These are phyloP conservation scores for Knipowitschia caucasica DNA, from an alignment of 2,797 vertebrate species.

Conservation along the genomic window DNA sequence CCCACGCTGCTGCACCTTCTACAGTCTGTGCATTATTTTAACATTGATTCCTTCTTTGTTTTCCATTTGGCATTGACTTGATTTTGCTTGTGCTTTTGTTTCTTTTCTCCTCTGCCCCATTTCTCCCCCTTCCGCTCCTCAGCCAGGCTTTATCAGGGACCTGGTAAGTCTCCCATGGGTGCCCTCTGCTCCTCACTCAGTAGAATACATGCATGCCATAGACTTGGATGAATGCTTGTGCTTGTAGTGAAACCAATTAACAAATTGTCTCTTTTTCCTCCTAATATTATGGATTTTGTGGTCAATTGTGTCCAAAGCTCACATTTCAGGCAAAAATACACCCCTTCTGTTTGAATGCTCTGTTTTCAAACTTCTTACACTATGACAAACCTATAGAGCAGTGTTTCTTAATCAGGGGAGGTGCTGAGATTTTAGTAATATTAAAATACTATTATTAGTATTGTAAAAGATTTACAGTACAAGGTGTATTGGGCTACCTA, in stretches of 20 bases:
- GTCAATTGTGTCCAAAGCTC: too few relatives aligned
- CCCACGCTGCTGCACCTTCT: not conserved
- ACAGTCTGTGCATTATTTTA: not conserved
- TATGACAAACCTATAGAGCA: too few relatives aligned
- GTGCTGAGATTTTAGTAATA: too few relatives aligned
- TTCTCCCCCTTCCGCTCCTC: slow-evolving; percentile 75
- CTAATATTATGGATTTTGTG: too few relatives aligned
- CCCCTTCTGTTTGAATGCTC: too few relatives aligned
- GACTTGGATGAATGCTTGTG: not conserved
- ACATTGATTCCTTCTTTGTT: slow-evolving; percentile 23
- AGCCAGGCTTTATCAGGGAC: slow-evolving; percentile 99
- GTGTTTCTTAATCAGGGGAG: too few relatives aligned
- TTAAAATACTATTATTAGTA: too few relatives aligned
- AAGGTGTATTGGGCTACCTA: too few relatives aligned
- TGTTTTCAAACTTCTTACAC: too few relatives aligned
- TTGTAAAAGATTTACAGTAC: too few relatives aligned
- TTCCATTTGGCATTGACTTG: slow-evolving; percentile 45
- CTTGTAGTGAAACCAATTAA: not conserved
- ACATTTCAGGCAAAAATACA: too few relatives aligned
- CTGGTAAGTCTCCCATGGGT: slow-evolving; percentile 87
- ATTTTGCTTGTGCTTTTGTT: slow-evolving; percentile 70
- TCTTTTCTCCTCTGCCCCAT: slow-evolving; percentile 76
- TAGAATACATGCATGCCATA: slow-evolving; percentile 49
- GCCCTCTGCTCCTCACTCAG: slow-evolving; percentile 26
- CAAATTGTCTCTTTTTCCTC: too few relatives aligned